Evolutionary conservation across 2,113 vertebrate genomes (phyloP), one percentile per base, ranked within the genome.

Genomic region (Xiphophorus couchianus): DNA sequence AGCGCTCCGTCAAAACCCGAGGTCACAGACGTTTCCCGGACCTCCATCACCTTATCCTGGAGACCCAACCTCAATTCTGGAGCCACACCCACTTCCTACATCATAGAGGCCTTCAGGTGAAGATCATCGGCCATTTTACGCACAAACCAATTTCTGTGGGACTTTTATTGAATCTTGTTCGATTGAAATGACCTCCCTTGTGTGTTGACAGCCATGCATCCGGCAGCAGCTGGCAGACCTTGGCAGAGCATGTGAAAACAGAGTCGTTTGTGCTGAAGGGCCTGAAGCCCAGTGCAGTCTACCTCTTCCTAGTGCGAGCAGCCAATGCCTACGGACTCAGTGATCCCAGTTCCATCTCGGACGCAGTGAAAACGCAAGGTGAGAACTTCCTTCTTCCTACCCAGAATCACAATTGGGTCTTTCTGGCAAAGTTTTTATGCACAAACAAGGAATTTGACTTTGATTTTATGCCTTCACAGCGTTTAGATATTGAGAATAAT

Each of bases 301-400:
- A 99, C 94, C 97, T 99, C 67, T 99, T 99, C 94, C 95, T 99
- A 75, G 96, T 99, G 89, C 95, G 98, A 77, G 98, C 98, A 62
- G 98, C 96, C 76, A 99, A 99, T 86, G 98, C 98, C 0, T 99
- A 99, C 35, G 98, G 98, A 78, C 95, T 99, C 79, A 99, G 98
- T 25, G 98, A 99, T 87, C 98, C 98, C 35, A 99, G 98, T 92
- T 96, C 97, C 81, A 98, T 98, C 92, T 97, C 97, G 44, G 98
- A 99, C 69, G 96, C 98, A 54, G 96, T 99, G 85, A 99, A 98
- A 94, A 99, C 97, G 58, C 98, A 99, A 95, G 98, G 98, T 99
- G 91, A 88, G 88, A 73, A 39, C 22, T 42, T 27, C 19, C 12
- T 30, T 62, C 5, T 39, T 64, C 22, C 1, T 58, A 58, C 44